Conservation (phyloP, 2,113 vertebrate genomes). For the Nicator chloris region DNA sequence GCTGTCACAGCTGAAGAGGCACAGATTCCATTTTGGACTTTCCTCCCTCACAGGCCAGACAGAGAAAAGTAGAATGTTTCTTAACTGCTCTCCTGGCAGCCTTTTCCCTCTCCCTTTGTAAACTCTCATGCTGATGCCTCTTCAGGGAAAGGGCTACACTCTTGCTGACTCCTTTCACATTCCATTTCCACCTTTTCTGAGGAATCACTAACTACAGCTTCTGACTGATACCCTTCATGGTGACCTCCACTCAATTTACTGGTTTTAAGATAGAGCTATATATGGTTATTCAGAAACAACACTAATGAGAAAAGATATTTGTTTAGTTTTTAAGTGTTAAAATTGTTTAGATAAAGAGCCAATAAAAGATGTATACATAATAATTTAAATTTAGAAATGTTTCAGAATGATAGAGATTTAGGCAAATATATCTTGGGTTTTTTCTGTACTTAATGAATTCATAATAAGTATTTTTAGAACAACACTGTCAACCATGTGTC, state of each 20-base stretch:
- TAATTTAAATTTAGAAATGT: not conserved
- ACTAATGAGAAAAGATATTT: not conserved
- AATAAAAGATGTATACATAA: not conserved
- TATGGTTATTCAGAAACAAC: not conserved
- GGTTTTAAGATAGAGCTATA: not conserved
- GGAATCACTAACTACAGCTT: not conserved
- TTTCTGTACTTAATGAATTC: not conserved
- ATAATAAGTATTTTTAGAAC: not conserved
- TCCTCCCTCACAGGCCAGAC: not conserved
- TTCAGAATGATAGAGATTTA: not conserved
- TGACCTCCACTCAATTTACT: not conserved
- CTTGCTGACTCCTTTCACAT: not conserved
- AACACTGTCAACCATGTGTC: not conserved
- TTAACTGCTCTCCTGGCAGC: not conserved
- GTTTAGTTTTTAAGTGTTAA: not conserved
- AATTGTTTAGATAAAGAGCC: not conserved
- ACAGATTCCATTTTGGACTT: not conserved
- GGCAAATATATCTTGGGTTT: not conserved
- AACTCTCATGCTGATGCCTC: not conserved
- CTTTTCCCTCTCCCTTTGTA: not conserved
- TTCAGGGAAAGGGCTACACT: not conserved
- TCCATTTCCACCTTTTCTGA: not conserved
- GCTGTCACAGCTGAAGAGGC: not conserved
- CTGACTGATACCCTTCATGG: not conserved
- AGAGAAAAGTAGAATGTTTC: not conserved